A percentile compares a stretch with the other conserved stretches of the same genome.
Evolutionary conservation across 1,140 invertebrate species (phyloP).

Genomic region (Microplitis mediator): DNA sequence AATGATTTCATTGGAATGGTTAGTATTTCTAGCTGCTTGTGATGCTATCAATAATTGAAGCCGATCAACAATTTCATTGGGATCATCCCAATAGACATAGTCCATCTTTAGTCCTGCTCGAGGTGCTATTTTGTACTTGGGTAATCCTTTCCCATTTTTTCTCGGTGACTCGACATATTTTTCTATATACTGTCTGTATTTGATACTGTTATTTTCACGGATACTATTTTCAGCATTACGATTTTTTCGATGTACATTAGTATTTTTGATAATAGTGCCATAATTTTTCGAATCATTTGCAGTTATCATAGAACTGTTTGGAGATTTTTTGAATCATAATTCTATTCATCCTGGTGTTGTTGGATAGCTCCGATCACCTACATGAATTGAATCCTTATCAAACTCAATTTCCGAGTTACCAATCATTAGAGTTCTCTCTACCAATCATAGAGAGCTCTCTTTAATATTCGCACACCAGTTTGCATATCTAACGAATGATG

Average conservation of each 20-base stretch:
- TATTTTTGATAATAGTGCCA: neutral
- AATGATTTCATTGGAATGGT: conserved; percentile 13
- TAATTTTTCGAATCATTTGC: conserved; percentile 8
- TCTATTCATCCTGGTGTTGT: neutral
- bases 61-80: conserved; percentile 7
- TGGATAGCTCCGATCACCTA: no score
- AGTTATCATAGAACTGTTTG: neutral
- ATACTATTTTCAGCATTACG: neutral
- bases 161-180: neutral
- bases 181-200: neutral
- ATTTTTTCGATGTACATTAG: conserved; percentile 11
- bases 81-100: conserved; percentile 11
- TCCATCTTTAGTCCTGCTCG: neutral
- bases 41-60: neutral
- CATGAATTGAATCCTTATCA: neutral
- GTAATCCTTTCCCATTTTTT: neutral
- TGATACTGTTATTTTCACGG: neutral
- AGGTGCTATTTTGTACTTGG: neutral
- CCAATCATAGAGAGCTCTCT: no score
- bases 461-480: no score
- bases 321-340: conserved; percentile 13
- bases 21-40: neutral
- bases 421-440: neutral
- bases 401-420: conserved; percentile 11
- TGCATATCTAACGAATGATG: no score